Conservation (phyloP, 2,113 vertebrate genomes). For the human region GRCh38 chr11:101109001-101109500, state of each 20-base stretch:
- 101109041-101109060: not conserved
- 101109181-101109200: not conserved
- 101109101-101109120: not conserved
- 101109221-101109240: not conserved
- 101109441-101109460: not conserved
- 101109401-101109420: not conserved
- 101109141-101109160: not conserved
- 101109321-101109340: not conserved
- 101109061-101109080: not conserved
- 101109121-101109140: not conserved
- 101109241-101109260: not conserved
- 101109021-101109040: not conserved
- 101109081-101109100: not conserved
- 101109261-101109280: not conserved
- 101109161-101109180: not conserved
- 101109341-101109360: not conserved
- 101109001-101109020: not conserved
- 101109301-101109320: not conserved
- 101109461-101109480: not conserved
- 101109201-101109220: not conserved
- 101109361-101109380: not conserved
- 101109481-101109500: not conserved
- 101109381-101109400: not conserved
- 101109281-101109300: not conserved
- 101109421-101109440: not conserved